Percentiles rank a stretch among this genome's conserved stretches.
Evolutionary conservation across 2,797 vertebrate genomes (phyloP).

Genomic region (Cynopterus sphinx): DNA sequence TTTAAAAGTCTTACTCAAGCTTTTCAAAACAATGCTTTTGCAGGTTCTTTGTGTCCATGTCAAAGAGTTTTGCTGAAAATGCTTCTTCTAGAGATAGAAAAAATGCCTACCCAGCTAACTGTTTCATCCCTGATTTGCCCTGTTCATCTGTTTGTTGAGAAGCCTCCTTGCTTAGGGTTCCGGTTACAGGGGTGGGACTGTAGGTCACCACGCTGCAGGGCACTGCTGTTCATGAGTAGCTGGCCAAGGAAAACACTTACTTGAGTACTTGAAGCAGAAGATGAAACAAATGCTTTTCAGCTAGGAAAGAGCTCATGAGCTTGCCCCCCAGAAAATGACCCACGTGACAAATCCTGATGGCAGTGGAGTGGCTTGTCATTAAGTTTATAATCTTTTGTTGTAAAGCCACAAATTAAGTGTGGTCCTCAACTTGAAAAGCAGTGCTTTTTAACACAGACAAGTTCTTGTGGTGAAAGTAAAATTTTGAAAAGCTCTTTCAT

Average conservation of each 20-base stretch:
- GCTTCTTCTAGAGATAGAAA: background rate
- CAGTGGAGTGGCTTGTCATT: background rate
- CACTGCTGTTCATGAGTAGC: background rate
- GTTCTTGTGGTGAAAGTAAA: background rate
- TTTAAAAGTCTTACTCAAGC: background rate
- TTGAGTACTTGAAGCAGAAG: slow-evolving; percentile 23
- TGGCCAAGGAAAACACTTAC: slow-evolving; percentile 55
- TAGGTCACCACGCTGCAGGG: background rate
- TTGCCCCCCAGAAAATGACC: background rate
- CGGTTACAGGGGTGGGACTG: background rate
- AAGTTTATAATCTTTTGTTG: background rate
- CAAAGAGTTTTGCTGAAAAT: background rate
- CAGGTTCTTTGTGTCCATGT: background rate
- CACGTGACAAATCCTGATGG: background rate
- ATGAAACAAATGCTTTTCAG: slow-evolving; percentile 44
- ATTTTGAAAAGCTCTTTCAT: background rate
- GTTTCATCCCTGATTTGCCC: background rate
- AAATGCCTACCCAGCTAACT: background rate
- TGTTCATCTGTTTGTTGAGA: background rate
- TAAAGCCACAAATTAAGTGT: background rate
- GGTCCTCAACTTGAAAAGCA: background rate
- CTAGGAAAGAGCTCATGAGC: background rate
- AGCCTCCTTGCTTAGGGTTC: background rate
- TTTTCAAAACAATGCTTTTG: slow-evolving; percentile 37
- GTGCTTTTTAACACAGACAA: background rate